Evolutionary conservation across 2,888 invertebrate species (phyloP).

Genomic region (Thysanoteuthis rhombus): DNA sequence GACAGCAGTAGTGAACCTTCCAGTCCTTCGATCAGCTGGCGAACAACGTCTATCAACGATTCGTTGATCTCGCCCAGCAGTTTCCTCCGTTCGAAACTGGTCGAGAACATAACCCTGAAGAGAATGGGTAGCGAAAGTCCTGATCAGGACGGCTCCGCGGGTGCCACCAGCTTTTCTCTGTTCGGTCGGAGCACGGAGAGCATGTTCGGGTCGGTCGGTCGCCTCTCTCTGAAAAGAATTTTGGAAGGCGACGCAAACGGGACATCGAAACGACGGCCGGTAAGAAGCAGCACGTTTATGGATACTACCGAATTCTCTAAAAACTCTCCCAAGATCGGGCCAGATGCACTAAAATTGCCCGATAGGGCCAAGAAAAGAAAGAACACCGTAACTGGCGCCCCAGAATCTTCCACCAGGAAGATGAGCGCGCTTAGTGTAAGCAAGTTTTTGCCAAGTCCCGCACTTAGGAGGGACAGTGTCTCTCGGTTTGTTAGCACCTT

Average conservation of each 20-base stretch:
- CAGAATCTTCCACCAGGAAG: not conserved
- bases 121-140: not conserved
- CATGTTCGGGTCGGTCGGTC: not conserved
- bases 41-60: not conserved
- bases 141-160: not conserved
- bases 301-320: constrained; percentile 26
- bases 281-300: constrained; percentile 19
- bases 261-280: not conserved
- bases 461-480: not conserved
- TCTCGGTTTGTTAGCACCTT: constrained; percentile 21
- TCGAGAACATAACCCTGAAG: constrained; percentile 24
- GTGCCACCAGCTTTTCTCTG: not conserved
- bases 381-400: constrained; percentile 23
- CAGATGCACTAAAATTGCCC: constrained; percentile 13
- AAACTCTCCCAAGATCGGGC: not conserved
- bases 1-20: not conserved
- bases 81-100: not conserved
- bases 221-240: not conserved
- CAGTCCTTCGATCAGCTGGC: not conserved
- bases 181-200: not conserved
- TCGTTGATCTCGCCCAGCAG: constrained; percentile 15
- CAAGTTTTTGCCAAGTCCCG: not conserved
- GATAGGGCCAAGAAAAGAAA: constrained; percentile 22
- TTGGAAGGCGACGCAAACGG: not conserved
- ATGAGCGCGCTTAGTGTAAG: not conserved